Evolutionary conservation across 2,797 vertebrate genomes (phyloP).

Genomic region (Neomorphus geoffroyi): DNA sequence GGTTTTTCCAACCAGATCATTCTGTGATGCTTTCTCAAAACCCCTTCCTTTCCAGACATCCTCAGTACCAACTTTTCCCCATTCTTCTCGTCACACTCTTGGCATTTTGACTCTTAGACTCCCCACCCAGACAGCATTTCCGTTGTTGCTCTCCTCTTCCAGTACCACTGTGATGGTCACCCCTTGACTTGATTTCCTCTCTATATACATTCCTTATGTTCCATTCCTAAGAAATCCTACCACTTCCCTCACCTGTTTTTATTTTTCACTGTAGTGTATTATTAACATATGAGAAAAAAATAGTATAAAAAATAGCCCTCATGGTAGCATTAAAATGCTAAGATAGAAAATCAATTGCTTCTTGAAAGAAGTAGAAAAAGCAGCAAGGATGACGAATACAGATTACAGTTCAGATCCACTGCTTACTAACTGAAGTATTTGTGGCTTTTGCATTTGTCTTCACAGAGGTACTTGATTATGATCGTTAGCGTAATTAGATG

Average conservation of each 20-base stretch:
- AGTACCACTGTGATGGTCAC: background rate
- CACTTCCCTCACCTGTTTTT: background rate
- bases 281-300: background rate
- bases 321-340: background rate
- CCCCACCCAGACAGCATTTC: background rate
- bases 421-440: background rate
- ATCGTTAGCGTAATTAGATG: background rate
- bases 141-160: background rate
- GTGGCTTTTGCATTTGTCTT: background rate
- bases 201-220: background rate
- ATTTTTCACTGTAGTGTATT: background rate
- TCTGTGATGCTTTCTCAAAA: background rate
- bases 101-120: background rate
- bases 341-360: background rate
- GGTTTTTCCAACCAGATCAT: too few relatives aligned
- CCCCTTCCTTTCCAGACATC: background rate
- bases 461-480: background rate
- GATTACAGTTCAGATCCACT: background rate
- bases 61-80: background rate
- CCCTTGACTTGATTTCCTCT: background rate
- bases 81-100: background rate
- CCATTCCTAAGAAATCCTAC: background rate
- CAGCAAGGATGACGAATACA: background rate
- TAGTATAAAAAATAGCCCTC: background rate
- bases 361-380: background rate